Percentiles rank a stretch among this genome's conserved stretches.
Conservation (phyloP, 2,113 vertebrate species). For the Microtus richardsoni region DNA sequence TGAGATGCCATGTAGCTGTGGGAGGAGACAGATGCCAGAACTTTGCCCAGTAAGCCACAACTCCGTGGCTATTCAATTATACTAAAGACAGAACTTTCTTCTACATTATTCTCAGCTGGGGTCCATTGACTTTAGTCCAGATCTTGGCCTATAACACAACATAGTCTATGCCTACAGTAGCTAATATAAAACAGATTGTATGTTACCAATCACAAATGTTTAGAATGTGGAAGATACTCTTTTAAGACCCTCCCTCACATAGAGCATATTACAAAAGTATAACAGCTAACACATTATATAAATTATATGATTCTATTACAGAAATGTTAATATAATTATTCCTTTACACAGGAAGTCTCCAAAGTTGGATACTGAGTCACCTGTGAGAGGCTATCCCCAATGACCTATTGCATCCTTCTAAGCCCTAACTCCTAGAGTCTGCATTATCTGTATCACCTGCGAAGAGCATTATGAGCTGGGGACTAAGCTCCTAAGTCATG, state of each 20-base stretch:
- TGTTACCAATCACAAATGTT: neutral
- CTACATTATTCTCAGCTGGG: neutral
- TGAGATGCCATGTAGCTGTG: too few relatives aligned
- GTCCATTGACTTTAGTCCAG: neutral
- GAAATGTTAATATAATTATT: neutral
- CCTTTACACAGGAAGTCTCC: neutral
- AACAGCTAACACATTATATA: neutral
- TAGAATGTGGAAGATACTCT: neutral
- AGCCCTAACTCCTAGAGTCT: neutral
- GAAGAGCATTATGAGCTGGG: neutral
- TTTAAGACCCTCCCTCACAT: neutral
- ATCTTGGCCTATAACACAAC: neutral
- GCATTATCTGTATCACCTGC: neutral
- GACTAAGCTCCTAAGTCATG: neutral
- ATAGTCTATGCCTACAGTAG: neutral
- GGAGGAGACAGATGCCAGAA: too few relatives aligned
- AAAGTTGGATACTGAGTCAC: neutral
- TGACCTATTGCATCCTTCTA: neutral
- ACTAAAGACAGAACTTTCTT: neutral
- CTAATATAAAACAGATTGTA: neutral
- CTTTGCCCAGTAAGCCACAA: too few relatives aligned
- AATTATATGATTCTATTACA: neutral
- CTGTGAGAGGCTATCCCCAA: neutral
- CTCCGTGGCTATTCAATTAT: too few relatives aligned
- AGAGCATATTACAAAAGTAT: neutral